Conservation (phyloP, 2,113 vertebrate species). For the Anarrhichthys ocellatus region DNA sequence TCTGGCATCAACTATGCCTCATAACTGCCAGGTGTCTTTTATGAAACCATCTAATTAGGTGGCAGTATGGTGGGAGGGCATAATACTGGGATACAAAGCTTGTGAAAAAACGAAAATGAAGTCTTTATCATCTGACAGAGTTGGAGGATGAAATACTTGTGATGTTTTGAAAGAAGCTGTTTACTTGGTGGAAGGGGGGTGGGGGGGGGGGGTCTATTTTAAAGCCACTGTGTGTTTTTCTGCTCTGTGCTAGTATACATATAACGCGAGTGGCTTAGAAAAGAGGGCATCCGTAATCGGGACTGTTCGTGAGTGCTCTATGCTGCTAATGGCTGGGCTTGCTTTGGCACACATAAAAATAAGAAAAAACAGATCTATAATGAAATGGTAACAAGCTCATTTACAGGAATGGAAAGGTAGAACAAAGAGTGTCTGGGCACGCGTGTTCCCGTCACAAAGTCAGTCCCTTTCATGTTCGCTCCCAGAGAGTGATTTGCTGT, state of each 20-base stretch:
- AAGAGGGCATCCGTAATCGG: slow-evolving; percentile 65
- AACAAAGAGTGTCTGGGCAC: slow-evolving; percentile 70
- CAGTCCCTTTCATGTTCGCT: slow-evolving; percentile 71
- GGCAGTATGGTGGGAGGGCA: background rate
- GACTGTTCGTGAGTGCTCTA: slow-evolving; percentile 52
- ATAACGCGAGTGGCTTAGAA: slow-evolving; percentile 37
- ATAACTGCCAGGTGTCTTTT: slow-evolving; percentile 67
- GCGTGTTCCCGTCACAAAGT: slow-evolving; percentile 55
- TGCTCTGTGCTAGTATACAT: slow-evolving; percentile 13
- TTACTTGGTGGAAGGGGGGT: slow-evolving; percentile 24
- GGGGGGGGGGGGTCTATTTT: slow-evolving; percentile 34
- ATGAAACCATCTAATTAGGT: slow-evolving; percentile 55
- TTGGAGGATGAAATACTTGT: slow-evolving; percentile 39
- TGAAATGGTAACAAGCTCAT: slow-evolving; percentile 78
- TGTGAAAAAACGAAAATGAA: slow-evolving; percentile 23
- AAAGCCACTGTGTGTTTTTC: slow-evolving; percentile 55
- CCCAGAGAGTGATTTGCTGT: slow-evolving; percentile 73
- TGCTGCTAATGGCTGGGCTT: slow-evolving; percentile 63
- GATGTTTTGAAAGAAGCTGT: slow-evolving; percentile 39
- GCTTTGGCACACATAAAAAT: slow-evolving; percentile 58
- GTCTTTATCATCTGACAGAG: slow-evolving; percentile 42
- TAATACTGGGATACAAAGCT: slow-evolving; percentile 43
- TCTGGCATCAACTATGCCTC: slow-evolving; percentile 49
- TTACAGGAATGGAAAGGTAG: slow-evolving; percentile 68
- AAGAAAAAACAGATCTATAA: slow-evolving; percentile 69